These are phyloP conservation scores for Conomelus anceps DNA, from an alignment of 2,888 invertebrate species.

Conservation along the genomic window DNA sequence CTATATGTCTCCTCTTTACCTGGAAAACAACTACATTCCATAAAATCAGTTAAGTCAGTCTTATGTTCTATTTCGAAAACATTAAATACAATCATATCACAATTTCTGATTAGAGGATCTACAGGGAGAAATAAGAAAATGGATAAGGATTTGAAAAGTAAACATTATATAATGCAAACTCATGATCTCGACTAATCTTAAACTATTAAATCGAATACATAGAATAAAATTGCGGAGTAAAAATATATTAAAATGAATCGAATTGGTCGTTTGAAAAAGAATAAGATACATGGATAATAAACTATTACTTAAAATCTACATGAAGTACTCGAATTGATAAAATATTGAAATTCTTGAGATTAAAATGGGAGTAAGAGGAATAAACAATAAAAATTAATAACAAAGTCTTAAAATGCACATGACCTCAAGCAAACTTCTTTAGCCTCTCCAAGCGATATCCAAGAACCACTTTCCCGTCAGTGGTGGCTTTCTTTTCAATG, in stretches of 20 bases:
- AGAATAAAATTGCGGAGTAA: not conserved
- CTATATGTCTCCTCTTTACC: not conserved
- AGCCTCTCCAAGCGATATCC: not conserved
- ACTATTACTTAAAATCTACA: not conserved
- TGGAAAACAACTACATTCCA: not conserved
- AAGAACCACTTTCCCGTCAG: not conserved
- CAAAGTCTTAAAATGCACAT: not conserved
- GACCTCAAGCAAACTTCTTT: not conserved
- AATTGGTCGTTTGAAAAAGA: not conserved
- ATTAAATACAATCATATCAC: not conserved
- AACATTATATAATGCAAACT: not conserved
- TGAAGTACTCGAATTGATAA: not conserved
- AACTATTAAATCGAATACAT: too few relatives aligned
- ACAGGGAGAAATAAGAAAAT: not conserved
- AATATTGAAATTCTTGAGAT: not conserved
- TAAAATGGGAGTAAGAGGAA: not conserved
- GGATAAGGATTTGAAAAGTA: not conserved
- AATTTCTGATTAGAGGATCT: not conserved
- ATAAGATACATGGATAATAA: not conserved
- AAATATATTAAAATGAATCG: not conserved
- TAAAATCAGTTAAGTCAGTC: not conserved
- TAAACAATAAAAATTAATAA: not conserved
- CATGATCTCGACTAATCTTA: not conserved
- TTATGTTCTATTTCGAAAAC: not conserved
- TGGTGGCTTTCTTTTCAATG: not conserved